Evolutionary conservation across 2,888 invertebrate genomes (phyloP).

Genomic region (Pheosia gnoma): DNA sequence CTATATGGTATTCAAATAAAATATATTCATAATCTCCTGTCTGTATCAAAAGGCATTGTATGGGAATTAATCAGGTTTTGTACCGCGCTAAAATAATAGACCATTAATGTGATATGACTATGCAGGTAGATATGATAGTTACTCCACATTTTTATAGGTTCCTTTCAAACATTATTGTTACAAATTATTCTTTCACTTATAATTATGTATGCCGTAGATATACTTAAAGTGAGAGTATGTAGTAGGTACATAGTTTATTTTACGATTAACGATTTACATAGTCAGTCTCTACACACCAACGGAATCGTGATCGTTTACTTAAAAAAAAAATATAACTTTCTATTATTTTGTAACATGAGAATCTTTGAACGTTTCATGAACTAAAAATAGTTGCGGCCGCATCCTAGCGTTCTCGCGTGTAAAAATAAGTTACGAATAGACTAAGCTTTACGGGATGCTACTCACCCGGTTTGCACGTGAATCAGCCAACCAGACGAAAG

Average conservation of each 20-base stretch:
- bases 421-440: constrained; percentile 71
- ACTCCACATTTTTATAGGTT: no score
- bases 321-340: constrained; percentile 36
- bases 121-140: not conserved
- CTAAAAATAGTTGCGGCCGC: constrained; percentile 75
- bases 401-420: constrained; percentile 63
- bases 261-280: constrained; percentile 1
- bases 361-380: constrained; percentile 65
- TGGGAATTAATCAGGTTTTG: constrained; percentile 9
- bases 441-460: constrained; percentile 62
- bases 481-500: constrained; percentile 51
- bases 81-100: constrained; percentile 20
- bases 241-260: not conserved
- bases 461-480: constrained; percentile 69
- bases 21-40: not conserved
- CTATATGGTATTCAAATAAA: not conserved
- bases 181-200: not conserved
- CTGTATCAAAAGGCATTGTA: not conserved
- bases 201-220: not conserved
- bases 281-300: not conserved
- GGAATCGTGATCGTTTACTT: constrained; percentile 4
- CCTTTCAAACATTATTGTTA: not conserved
- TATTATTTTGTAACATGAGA: constrained; percentile 70
- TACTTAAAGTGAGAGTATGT: not conserved
- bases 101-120: constrained; percentile 9